Base-by-base conservation (phyloP, 2,888 invertebrate species). In the Trissolcus japonicus region DNA sequence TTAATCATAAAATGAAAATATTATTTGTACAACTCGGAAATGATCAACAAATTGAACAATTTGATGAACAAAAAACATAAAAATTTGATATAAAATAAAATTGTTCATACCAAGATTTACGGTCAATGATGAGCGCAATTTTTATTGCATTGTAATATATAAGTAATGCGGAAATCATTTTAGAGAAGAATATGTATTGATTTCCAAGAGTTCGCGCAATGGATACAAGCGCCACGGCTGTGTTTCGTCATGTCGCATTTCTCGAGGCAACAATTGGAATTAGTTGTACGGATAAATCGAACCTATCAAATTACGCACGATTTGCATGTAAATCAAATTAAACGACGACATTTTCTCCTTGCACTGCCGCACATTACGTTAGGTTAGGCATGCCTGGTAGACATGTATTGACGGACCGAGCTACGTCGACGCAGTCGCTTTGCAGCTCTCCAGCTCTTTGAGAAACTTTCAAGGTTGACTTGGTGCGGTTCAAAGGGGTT, bases 351-450 rank as follows among this genome's bases (percentile, higher is more conserved):
- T 53, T 55, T 63, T 41, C n/a, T n/a, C 51, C 2, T 29, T 51
- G 40, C 35, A 46, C 14, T 48, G 11, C 41, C 2, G 2, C 11
- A 7, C 21, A 40, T 11, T 13, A 7, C 57, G 61, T 67, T 67
- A 62, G 67, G 74, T 67, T 67, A 67, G 67, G 61, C 66, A 61
- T 17, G 56, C 17, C 66, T 53, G 62, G 53, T 67, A 62, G 61
- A 59, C 53, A 41, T 53, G 67, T 74, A 74, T 74, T 62, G 74
- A 74, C 62, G 74, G 67, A 54, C 29, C 21, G 61, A 61, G 67
- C 55, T 62, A 51, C 55, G 51, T 46, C 67, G 74, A 68, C 74
- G 74, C 74, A 74, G 74, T 67, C 74, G 74, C 74, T 53, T 67
- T 74, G 62, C 6, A 25, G 57, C 54, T 54, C 29, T n/a, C 63